Evolutionary conservation across 2,888 invertebrate species (phyloP).

Genomic region (Hydrotaea cyrtoneurina): DNA sequence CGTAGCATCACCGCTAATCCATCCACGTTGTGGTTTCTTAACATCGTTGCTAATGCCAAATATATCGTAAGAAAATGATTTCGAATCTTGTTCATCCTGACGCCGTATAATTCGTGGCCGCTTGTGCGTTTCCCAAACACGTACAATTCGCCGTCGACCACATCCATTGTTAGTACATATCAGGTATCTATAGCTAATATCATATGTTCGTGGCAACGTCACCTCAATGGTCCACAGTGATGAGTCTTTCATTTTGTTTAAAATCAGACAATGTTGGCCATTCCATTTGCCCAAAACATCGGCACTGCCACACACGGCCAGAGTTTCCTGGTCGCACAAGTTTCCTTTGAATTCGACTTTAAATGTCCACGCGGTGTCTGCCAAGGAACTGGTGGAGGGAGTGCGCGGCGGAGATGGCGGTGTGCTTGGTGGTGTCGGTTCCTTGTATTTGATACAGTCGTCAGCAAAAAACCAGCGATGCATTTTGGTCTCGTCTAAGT

Average conservation of each 20-base stretch:
- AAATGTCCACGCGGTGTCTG: conserved; percentile 46
- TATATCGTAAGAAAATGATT: conserved; percentile 81
- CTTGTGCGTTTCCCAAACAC: conserved; percentile 90
- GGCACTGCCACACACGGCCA: conserved; percentile 58
- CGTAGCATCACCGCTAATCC: conserved; percentile 85
- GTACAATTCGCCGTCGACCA: conserved; percentile 79
- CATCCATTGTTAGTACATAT: conserved; percentile 79
- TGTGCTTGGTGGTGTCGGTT: neutral
- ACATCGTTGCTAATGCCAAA: conserved; percentile 84
- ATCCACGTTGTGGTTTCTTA: conserved; percentile 86
- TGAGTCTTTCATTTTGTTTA: conserved; percentile 2
- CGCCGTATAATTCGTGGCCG: conserved; percentile 83
- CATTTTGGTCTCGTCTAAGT: conserved; percentile 23
- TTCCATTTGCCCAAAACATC: conserved; percentile 56
- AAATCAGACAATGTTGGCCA: conserved; percentile 28
- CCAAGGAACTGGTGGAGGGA: neutral
- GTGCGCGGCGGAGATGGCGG: neutral
- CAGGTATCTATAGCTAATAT: conserved; percentile 85
- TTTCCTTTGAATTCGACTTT: conserved; percentile 39
- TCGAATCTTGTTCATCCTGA: conserved; percentile 71
- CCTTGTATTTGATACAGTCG: conserved; percentile 30
- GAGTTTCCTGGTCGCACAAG: conserved; percentile 47
- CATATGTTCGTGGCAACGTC: neutral
- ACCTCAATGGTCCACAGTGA: conserved; percentile 48
- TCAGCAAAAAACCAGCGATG: conserved; percentile 61